Evolutionary conservation across 2,888 invertebrate species (phyloP), one percentile per base, ranked within the genome.

Genomic region (Acleris emargana): DNA sequence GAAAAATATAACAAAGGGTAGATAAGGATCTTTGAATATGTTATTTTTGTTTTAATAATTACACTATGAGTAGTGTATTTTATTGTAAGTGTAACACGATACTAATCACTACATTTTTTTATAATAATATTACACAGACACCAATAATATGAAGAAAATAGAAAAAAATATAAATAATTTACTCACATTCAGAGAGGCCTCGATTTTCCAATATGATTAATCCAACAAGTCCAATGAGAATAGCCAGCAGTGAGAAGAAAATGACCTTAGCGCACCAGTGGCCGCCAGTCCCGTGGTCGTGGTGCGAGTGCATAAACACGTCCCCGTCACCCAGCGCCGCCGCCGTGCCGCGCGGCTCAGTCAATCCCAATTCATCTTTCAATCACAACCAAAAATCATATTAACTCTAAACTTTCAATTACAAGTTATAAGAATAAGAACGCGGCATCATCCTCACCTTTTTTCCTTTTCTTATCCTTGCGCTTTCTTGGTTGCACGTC

Each of bases 401-500:
- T 58, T 38, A 20, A 18, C 22, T 20, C 25, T 17, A 50, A 64
- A 67, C 52, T 53, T 68, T 69, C 51, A 63, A 47, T 18, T 57
- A 16, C 64, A 51, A 17, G 62, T 25, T 58, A 5, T 17, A 45
- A 28, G 18, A 32, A 3, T 4, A 38, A 38, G 13, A 38, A 13
- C 7, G 38, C 38, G 13, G 38, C 38, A 13, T 16, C 18, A 59
- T 18, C 51, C 69, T 73, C 94, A 97, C 97, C 96, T 95, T 96
- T 97, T 90, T 95, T 96, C 84, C 94, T 95, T 86, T 94, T 94
- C 88, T 96, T 97, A 85, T 97, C 97, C 91, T 96, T 97, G 77
- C 97, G 95, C 90, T 96, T 97, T 81, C 96, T 95, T 82, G 96
- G 96, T 88, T 97, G 97, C 77, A 96, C 96, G 92, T 97, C 97